Conservation (phyloP, 2,797 vertebrate species). For the Sarcoramphus papa region DNA sequence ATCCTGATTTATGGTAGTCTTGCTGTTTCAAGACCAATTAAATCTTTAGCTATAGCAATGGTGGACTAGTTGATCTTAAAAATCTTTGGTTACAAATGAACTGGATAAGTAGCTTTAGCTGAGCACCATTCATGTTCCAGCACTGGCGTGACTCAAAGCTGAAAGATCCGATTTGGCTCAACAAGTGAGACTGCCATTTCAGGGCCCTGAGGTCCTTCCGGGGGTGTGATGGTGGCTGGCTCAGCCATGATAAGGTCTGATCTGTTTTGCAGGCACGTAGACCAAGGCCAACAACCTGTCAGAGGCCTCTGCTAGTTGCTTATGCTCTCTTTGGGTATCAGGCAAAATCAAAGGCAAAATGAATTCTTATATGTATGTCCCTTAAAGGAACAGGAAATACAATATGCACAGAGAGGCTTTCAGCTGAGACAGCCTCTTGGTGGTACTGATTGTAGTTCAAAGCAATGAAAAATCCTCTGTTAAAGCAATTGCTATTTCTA, state of each 20-base stretch:
- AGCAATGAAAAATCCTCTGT: background rate
- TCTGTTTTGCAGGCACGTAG: background rate
- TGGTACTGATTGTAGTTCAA: background rate
- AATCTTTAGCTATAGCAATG: background rate
- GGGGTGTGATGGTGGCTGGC: background rate
- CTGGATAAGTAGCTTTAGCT: conserved; percentile 6
- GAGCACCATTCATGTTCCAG: background rate
- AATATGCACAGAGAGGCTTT: background rate
- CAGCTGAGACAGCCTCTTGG: background rate
- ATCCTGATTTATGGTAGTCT: background rate
- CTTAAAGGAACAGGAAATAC: background rate
- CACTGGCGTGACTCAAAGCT: background rate
- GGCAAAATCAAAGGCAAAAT: background rate
- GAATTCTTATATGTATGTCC: background rate
- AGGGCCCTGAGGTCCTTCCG: background rate
- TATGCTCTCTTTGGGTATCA: background rate
- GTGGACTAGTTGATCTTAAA: background rate
- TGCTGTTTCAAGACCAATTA: background rate
- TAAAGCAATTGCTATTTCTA: background rate
- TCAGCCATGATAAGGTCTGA: background rate
- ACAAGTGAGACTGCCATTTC: background rate
- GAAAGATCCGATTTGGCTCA: background rate
- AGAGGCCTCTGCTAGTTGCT: background rate
- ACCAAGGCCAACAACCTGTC: background rate
- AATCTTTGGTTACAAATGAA: background rate